Conservation (phyloP, 2,888 invertebrate species). For the Chrysotoxum bicinctum region DNA sequence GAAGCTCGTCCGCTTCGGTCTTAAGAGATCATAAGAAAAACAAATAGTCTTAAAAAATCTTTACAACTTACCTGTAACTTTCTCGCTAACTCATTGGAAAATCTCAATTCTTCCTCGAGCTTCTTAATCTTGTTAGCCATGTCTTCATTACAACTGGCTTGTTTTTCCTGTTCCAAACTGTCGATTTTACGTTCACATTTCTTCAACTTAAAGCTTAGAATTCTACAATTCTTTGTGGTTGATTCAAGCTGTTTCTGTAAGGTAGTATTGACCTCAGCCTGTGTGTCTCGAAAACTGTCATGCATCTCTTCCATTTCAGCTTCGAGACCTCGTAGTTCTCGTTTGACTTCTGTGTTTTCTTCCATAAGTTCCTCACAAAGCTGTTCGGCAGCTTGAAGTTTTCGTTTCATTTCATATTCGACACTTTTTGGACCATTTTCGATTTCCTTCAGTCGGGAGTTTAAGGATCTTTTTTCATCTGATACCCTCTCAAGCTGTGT, state of each 20-base stretch:
- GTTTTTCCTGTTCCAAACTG: constrained; percentile 92
- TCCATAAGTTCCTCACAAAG: constrained; percentile 97
- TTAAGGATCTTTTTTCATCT: constrained; percentile 90
- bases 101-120: constrained; percentile 92
- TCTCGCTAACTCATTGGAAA: constrained; percentile 89
- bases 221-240: constrained; percentile 98
- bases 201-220: constrained; percentile 97
- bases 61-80: constrained; percentile 84
- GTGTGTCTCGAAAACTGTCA: constrained; percentile 97
- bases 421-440: constrained; percentile 82
- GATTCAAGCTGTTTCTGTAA: constrained; percentile 97
- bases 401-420: constrained; percentile 89
- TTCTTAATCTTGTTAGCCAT: constrained; percentile 88
- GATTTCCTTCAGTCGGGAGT: constrained; percentile 88
- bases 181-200: constrained; percentile 96
- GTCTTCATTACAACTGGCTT: constrained; percentile 84
- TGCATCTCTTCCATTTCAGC: constrained; percentile 99
- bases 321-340: constrained; percentile 95
- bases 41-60: background rate
- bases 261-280: constrained; percentile 97
- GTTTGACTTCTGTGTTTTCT: constrained; percentile 96
- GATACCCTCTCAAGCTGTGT: constrained; percentile 89
- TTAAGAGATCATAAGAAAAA: constrained; percentile 46
- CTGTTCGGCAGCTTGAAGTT: constrained; percentile 93
- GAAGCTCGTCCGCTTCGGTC: constrained; percentile 79